Conservation (phyloP, 2,888 invertebrate genomes). For the Aporophyla nigra region DNA sequence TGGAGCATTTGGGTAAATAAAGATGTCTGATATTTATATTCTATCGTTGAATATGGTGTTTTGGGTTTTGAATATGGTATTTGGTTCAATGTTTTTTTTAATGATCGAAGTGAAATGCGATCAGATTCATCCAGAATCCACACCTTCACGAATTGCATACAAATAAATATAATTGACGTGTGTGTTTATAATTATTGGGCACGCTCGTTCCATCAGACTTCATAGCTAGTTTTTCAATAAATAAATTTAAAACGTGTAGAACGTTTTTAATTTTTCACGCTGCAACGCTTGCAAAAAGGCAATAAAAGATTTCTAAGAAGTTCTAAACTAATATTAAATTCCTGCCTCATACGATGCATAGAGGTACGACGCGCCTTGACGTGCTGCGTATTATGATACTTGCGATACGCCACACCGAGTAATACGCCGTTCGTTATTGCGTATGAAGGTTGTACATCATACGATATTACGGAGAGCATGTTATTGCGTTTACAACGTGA, state of each 20-base stretch:
- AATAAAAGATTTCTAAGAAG: conserved; percentile 34
- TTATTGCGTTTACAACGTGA: conserved; percentile 32
- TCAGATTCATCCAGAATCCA: too few relatives aligned
- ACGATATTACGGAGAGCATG: conserved; percentile 2
- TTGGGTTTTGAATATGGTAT: neutral
- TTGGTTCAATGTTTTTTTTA: neutral
- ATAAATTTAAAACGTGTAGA: neutral
- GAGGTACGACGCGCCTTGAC: neutral
- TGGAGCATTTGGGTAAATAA: conserved; percentile 10
- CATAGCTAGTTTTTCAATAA: neutral
- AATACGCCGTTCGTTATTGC: neutral
- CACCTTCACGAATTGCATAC: too few relatives aligned
- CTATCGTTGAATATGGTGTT: neutral
- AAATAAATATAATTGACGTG: too few relatives aligned
- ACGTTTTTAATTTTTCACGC: neutral
- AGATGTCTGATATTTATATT: conserved; percentile 10
- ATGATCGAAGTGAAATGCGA: too few relatives aligned
- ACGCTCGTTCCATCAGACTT: too few relatives aligned
- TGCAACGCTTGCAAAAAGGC: neutral
- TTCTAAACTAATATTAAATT: conserved; percentile 48
- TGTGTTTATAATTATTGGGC: too few relatives aligned
- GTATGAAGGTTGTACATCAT: conserved; percentile 21
- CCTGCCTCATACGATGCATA: conserved; percentile 15
- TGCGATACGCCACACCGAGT: neutral
- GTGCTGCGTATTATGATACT: conserved; percentile 10